Percentiles rank a stretch among this genome's conserved stretches.
phyloP scores from a whole-genome alignment of 2,797 vertebrate genomes.

The Intellagama lesueurii region DNA sequence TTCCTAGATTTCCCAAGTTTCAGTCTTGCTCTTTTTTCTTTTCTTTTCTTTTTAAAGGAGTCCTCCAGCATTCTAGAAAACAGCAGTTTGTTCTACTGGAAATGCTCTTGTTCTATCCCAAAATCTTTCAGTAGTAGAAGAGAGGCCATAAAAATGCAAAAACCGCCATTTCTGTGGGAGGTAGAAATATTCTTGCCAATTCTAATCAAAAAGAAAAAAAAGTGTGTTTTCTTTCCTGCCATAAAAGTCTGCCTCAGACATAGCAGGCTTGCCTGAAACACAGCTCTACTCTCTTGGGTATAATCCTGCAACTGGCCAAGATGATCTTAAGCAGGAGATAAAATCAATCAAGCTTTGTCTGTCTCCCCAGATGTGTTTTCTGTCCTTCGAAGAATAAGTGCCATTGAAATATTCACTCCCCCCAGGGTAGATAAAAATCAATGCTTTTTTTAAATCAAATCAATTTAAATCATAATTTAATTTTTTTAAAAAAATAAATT shows the following conservation, averaged over 20 bases:
- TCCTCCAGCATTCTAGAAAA: neutral
- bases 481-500: too few species aligned
- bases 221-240: neutral
- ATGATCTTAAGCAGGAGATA: constrained; percentile 46
- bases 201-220: neutral
- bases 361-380: neutral
- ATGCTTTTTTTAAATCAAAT: too few species aligned
- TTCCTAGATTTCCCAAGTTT: neutral
- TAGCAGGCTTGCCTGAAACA: neutral
- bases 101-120: neutral
- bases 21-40: neutral
- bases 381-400: constrained; percentile 49
- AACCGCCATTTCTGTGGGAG: neutral
- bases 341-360: neutral
- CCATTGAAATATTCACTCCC: constrained; percentile 22
- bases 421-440: too few species aligned
- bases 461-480: too few species aligned
- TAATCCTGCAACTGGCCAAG: constrained; percentile 29
- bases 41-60: neutral
- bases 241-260: neutral
- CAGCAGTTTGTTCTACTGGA: neutral
- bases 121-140: neutral
- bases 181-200: neutral
- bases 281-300: constrained; percentile 14
- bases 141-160: neutral